A percentile compares a stretch with the other conserved stretches of the same genome.
Conservation (phyloP, 2,113 vertebrate genomes). For the Dasypus novemcinctus region DNA sequence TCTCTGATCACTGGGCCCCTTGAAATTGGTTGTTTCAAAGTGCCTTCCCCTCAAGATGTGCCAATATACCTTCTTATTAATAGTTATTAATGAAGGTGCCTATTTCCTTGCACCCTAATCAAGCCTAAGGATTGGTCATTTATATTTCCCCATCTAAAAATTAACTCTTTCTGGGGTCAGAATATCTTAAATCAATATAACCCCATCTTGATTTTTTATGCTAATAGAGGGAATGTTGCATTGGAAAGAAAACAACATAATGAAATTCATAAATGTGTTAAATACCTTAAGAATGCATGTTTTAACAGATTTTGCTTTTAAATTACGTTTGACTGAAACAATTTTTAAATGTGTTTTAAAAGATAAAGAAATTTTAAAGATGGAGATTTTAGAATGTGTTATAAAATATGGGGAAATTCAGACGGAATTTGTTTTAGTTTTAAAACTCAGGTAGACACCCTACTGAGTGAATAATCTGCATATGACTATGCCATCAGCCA, state of each 20-base stretch:
- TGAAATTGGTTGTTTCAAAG: not conserved
- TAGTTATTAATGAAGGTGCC: not conserved
- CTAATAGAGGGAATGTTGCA: not conserved
- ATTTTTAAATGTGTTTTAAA: slow-evolving; percentile 4
- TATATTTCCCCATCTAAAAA: not conserved
- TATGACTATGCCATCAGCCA: not conserved
- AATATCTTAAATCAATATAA: not conserved
- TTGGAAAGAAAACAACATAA: not conserved
- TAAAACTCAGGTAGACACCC: not conserved
- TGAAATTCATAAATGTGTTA: not conserved
- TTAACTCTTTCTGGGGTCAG: not conserved
- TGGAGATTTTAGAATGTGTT: not conserved
- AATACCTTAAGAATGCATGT: not conserved
- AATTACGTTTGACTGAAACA: not conserved
- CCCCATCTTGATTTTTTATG: not conserved
- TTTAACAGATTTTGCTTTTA: slow-evolving; percentile 4
- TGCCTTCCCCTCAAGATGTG: not conserved
- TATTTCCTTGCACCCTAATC: not conserved
- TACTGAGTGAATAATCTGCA: not conserved
- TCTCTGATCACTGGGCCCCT: not conserved
- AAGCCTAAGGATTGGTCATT: not conserved
- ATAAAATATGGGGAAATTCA: not conserved
- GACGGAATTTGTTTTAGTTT: slow-evolving; percentile 6
- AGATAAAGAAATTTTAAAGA: not conserved
- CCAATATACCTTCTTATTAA: not conserved